Conservation (phyloP, 1,140 invertebrate species). For the Thaumatotibia leucotreta region DNA sequence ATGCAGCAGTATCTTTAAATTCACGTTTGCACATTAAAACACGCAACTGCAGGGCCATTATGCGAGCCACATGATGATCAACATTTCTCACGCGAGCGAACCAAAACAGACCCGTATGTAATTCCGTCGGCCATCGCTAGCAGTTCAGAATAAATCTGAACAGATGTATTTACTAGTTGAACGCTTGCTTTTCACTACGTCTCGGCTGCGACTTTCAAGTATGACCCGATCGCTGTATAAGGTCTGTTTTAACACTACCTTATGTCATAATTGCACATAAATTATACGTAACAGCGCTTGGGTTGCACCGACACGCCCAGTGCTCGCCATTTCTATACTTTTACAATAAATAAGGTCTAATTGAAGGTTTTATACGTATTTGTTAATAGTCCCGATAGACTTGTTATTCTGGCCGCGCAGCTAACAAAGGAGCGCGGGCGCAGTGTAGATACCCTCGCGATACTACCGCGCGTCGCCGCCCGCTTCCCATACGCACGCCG, state of each 20-base stretch:
- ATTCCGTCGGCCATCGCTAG: constrained; percentile 17
- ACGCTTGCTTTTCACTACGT: constrained; percentile 21
- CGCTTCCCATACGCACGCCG: constrained; percentile 40
- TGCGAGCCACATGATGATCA: constrained; percentile 34
- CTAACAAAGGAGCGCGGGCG: constrained; percentile 58
- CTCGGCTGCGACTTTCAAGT: no score
- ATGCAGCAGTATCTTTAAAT: constrained; percentile 48
- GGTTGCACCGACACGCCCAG: background rate
- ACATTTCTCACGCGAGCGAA: constrained; percentile 46
- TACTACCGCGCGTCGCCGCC: constrained; percentile 27
- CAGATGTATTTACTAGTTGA: constrained; percentile 19
- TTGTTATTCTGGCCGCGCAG: constrained; percentile 67
- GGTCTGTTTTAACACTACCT: constrained; percentile 24
- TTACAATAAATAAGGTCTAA: constrained; percentile 43
- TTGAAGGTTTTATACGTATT: constrained; percentile 58
- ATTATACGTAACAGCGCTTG: constrained; percentile 19
- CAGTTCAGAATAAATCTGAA: constrained; percentile 29
- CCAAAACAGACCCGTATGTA: constrained; percentile 17
- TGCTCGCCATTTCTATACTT: constrained; percentile 6
- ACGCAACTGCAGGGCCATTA: constrained; percentile 36
- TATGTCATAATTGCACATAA: constrained; percentile 29
- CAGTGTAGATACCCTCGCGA: constrained; percentile 36
- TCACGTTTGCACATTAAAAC: constrained; percentile 49
- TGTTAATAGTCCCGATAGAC: constrained; percentile 55
- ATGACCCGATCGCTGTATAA: constrained; percentile 24